These are phyloP conservation scores for Euborellia annulipes DNA, from an alignment of 1,140 invertebrate genomes.

Conservation along the genomic window DNA sequence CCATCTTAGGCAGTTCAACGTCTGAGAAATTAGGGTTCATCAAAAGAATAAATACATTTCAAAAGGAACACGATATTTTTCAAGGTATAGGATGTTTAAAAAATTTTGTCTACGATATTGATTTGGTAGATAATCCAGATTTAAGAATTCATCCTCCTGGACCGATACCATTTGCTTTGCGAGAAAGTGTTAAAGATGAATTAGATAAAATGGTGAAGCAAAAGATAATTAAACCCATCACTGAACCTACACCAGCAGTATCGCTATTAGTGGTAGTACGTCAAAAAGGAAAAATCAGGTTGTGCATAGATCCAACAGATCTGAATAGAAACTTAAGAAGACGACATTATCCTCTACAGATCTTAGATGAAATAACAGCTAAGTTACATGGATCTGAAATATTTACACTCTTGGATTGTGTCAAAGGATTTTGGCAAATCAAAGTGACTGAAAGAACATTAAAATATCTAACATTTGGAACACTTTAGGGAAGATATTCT, in stretches of 20 bases:
- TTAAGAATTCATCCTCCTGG: conserved; percentile 6
- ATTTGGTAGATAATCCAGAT: conserved; percentile 6
- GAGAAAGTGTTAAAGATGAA: conserved; percentile 8
- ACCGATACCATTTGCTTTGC: conserved; percentile 3
- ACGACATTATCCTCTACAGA: conserved; percentile 7
- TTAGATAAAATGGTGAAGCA: conserved; percentile 5
- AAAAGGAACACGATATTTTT: not conserved
- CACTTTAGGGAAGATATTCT: conserved; percentile 19
- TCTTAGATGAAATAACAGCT: conserved; percentile 7
- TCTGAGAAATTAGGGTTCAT: not conserved
- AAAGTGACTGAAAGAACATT: conserved; percentile 4
- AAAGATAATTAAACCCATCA: conserved; percentile 6
- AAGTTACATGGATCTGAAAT: conserved; percentile 4
- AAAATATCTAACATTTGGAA: conserved; percentile 16
- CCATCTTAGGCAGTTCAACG: not conserved
- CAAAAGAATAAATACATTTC: not conserved
- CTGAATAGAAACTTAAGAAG: conserved; percentile 7
- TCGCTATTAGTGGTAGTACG: conserved; percentile 7
- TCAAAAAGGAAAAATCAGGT: conserved; percentile 4
- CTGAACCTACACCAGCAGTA: conserved; percentile 8
- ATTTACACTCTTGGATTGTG: conserved; percentile 8
- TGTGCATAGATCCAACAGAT: conserved; percentile 6
- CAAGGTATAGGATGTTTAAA: conserved; percentile 6
- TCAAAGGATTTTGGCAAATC: conserved; percentile 9
- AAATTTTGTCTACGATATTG: conserved; percentile 7